phyloP scores from a whole-genome alignment of 2,797 vertebrate genomes.

The Protosalanx chinensis region DNA sequence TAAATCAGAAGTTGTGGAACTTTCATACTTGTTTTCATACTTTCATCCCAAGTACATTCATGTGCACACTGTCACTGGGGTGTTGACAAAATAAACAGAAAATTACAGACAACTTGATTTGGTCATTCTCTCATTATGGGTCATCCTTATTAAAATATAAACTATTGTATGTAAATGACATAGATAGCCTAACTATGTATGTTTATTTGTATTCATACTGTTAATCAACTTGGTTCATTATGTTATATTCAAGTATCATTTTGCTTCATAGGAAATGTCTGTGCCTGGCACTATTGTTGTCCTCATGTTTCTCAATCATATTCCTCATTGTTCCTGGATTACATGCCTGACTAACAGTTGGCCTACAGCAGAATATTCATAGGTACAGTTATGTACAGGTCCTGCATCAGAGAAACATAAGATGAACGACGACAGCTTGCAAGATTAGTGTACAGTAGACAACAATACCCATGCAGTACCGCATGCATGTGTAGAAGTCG shows the following conservation, averaged over 20 bases:
- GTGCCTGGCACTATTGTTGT: slow-evolving; percentile 45
- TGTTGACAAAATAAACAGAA: too few relatives aligned
- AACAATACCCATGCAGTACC: slow-evolving; percentile 66
- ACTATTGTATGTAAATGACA: slow-evolving; percentile 39
- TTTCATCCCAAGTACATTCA: background rate
- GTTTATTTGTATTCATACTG: slow-evolving; percentile 58
- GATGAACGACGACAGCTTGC: slow-evolving; percentile 37
- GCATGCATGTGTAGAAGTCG: slow-evolving; percentile 68
- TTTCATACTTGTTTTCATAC: background rate
- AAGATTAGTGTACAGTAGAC: slow-evolving; percentile 53
- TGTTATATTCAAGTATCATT: slow-evolving; percentile 63
- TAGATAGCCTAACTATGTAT: slow-evolving; percentile 36
- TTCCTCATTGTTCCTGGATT: slow-evolving; percentile 31
- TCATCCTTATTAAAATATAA: slow-evolving; percentile 41
- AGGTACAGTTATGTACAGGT: slow-evolving; percentile 62
- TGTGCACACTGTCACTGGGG: background rate
- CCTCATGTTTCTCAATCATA: background rate
- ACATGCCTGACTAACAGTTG: slow-evolving; percentile 54
- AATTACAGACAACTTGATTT: background rate
- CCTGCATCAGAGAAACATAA: slow-evolving; percentile 26
- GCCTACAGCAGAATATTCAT: slow-evolving; percentile 50
- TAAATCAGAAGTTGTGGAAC: background rate
- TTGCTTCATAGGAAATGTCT: slow-evolving; percentile 50
- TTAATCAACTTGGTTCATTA: slow-evolving; percentile 56
- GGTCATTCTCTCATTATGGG: slow-evolving; percentile 31